Conservation (phyloP, 2,888 invertebrate genomes). For the Hydroisotoma schaefferi region DNA sequence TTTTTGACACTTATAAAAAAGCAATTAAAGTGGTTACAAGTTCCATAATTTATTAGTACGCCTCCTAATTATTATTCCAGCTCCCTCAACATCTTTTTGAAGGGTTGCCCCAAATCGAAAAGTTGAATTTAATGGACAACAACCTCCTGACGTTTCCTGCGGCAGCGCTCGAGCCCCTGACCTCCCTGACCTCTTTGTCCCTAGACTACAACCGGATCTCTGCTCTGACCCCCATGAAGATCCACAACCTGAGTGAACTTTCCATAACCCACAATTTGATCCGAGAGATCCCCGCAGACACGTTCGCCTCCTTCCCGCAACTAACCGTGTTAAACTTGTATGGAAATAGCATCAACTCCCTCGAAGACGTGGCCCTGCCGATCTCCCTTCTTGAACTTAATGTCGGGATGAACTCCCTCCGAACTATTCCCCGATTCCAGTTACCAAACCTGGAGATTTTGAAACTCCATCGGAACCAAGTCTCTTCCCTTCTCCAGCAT, state of each 20-base stretch:
- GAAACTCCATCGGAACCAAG: conserved; percentile 69
- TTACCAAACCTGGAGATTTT: conserved; percentile 70
- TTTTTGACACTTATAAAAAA: conserved; percentile 16
- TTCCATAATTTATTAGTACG: background rate
- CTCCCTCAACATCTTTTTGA: conserved; percentile 62
- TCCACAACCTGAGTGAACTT: conserved; percentile 64
- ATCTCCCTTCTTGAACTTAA: conserved; percentile 48
- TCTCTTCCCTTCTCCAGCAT: conserved; percentile 62
- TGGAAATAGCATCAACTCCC: conserved; percentile 70
- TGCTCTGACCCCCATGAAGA: conserved; percentile 67
- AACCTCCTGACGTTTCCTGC: conserved; percentile 81
- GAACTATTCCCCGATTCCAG: conserved; percentile 54
- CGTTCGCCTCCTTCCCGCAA: conserved; percentile 72
- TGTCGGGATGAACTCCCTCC: conserved; percentile 50
- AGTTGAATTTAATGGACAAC: conserved; percentile 77
- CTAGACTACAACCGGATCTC: conserved; percentile 83
- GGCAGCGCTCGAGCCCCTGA: conserved; percentile 71
- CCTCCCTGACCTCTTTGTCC: conserved; percentile 66
- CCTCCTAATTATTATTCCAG: conserved; percentile 58
- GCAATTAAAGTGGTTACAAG: background rate
- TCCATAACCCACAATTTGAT: conserved; percentile 69
- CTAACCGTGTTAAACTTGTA: conserved; percentile 72
- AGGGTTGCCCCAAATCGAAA: conserved; percentile 71
- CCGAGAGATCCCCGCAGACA: conserved; percentile 71
- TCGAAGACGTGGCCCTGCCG: conserved; percentile 53